Conservation (phyloP, 1,140 invertebrate genomes). For the Lysiphlebus fabarum region DNA sequence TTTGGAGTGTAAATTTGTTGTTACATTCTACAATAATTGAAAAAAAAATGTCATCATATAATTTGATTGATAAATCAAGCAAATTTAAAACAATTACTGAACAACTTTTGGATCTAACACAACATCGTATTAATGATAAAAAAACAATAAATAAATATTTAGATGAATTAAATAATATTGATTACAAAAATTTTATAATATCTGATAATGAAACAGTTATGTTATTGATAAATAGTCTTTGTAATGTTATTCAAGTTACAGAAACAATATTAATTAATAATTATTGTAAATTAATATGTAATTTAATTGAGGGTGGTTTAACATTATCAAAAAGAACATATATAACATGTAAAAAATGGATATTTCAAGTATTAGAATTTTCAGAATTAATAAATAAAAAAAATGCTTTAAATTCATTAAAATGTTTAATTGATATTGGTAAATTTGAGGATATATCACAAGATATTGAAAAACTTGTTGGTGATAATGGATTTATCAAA, state of each 20-base stretch:
- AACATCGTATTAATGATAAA: constrained; percentile 41
- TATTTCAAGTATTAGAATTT: constrained; percentile 41
- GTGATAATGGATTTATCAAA: constrained; percentile 31
- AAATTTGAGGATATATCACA: constrained; percentile 31
- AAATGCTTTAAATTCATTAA: constrained; percentile 37
- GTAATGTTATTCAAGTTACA: constrained; percentile 22
- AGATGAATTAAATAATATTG: constrained; percentile 48
- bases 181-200: constrained; percentile 42
- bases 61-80: constrained; percentile 5
- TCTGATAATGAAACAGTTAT: constrained; percentile 49
- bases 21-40: too few relatives aligned
- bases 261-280: constrained; percentile 41
- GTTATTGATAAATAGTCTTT: constrained; percentile 51
- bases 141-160: constrained; percentile 45
- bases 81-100: constrained; percentile 40
- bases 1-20: too few relatives aligned
- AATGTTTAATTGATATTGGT: constrained; percentile 34
- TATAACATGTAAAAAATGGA: constrained; percentile 44
- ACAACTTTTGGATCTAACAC: constrained; percentile 45
- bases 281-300: constrained; percentile 48
- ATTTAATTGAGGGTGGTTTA: constrained; percentile 44
- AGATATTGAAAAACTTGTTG: background rate
- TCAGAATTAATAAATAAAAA: constrained; percentile 27
- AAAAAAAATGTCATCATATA: too few relatives aligned
- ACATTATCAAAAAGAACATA: constrained; percentile 44